These are phyloP conservation scores for Yasuhikotakia modesta DNA, from an alignment of 2,797 vertebrate genomes.

Conservation along the genomic window DNA sequence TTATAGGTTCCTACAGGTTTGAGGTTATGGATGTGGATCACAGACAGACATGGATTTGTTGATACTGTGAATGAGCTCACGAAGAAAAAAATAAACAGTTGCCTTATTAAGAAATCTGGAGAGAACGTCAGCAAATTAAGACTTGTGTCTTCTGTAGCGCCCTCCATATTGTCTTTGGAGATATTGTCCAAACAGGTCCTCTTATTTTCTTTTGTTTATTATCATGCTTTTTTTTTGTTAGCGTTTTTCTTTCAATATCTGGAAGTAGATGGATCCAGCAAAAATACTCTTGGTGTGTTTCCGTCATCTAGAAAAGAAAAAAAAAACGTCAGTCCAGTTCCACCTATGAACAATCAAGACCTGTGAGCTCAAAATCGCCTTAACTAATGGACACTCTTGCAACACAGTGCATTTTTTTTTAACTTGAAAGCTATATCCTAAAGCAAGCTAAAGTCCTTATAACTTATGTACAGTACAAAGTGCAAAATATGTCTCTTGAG, in stretches of 20 bases:
- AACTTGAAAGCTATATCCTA: constrained; percentile 95
- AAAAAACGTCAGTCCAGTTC: constrained; percentile 55
- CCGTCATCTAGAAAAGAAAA: constrained; percentile 57
- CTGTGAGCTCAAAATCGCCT: constrained; percentile 99
- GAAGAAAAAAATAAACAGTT: constrained; percentile 75
- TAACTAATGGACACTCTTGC: constrained; percentile 97
- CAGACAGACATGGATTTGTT: constrained; percentile 85
- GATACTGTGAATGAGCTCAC: constrained; percentile 88
- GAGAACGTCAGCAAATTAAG: constrained; percentile 65
- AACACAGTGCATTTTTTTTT: constrained; percentile 93
- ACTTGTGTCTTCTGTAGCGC: constrained; percentile 56
- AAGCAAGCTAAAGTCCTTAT: constrained; percentile 92
- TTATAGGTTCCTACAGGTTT: constrained; percentile 62
- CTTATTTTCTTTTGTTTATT: constrained; percentile 13
- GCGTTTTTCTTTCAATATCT: constrained; percentile 22
- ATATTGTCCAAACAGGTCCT: constrained; percentile 29
- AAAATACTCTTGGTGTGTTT: constrained; percentile 57
- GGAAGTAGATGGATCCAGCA: constrained; percentile 59
- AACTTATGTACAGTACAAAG: constrained; percentile 92
- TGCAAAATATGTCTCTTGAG: constrained; percentile 91
- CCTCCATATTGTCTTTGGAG: constrained; percentile 53
- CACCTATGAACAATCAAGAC: constrained; percentile 78
- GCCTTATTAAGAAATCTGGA: constrained; percentile 79
- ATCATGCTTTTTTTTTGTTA: constrained; percentile 13
- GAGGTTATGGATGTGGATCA: constrained; percentile 50